Evolutionary conservation across 2,888 invertebrate genomes (phyloP).

Genomic region (Mimas tiliae): DNA sequence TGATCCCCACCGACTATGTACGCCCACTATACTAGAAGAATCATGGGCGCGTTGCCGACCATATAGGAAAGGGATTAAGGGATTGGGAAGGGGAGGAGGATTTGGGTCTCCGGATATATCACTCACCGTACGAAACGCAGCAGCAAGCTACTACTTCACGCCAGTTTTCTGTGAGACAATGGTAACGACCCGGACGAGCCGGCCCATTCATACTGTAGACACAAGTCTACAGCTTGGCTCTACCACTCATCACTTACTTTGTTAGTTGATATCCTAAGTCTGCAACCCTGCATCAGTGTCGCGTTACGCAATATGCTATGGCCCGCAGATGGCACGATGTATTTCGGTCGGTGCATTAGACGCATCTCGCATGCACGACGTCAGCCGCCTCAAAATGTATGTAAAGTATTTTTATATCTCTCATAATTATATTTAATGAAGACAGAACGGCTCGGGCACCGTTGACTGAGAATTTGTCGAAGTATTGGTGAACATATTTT

Average conservation of each 20-base stretch:
- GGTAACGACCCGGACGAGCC: no score
- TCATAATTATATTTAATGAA: slow-evolving; percentile 17
- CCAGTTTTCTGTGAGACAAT: no score
- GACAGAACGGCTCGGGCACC: not conserved
- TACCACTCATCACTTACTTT: no score
- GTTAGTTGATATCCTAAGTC: not conserved
- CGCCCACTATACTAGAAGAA: no score
- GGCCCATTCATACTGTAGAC: not conserved
- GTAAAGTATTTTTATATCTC: slow-evolving; percentile 16
- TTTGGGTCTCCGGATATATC: no score
- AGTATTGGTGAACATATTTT: not conserved
- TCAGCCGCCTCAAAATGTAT: not conserved
- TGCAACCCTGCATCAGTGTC: slow-evolving; percentile 54
- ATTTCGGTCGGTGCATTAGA: slow-evolving; percentile 53
- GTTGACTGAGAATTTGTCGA: not conserved
- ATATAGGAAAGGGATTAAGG: no score
- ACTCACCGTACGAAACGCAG: no score
- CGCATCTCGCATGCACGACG: slow-evolving; percentile 24
- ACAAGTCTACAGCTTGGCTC: no score
- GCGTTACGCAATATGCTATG: slow-evolving; percentile 53
- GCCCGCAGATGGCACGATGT: slow-evolving; percentile 55
- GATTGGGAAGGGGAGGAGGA: no score
- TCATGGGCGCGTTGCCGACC: no score
- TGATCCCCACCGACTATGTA: no score
- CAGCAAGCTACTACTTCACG: no score